Percentiles rank a stretch among this genome's conserved stretches.
These are phyloP conservation scores for Poecilobothrus nobilitatus DNA, from an alignment of 2,888 invertebrate genomes.

Conservation along the genomic window DNA sequence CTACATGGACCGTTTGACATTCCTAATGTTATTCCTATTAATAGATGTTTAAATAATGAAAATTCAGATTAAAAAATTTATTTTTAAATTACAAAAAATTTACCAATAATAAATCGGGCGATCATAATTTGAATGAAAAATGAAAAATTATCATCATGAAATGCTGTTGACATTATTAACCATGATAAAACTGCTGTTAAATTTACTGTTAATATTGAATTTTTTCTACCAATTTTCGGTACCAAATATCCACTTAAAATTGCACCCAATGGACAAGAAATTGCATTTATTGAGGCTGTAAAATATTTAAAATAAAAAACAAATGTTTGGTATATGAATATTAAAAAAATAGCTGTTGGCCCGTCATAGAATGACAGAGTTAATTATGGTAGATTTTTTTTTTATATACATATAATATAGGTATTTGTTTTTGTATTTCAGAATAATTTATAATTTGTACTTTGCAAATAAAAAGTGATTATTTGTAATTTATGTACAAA, in stretches of 20 bases:
- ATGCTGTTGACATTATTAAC: conserved; percentile 35
- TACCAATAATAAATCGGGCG: conserved; percentile 39
- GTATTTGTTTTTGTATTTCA: no score
- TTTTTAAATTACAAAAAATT: conserved; percentile 16
- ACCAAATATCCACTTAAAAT: conserved; percentile 35
- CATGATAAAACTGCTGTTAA: conserved; percentile 35
- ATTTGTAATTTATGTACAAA: no score
- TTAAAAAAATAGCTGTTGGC: no score
- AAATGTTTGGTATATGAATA: no score
- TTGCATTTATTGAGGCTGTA: conserved; percentile 37
- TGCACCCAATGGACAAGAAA: conserved; percentile 40
- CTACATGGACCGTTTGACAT: conserved; percentile 39
- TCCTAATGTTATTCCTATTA: conserved; percentile 39
- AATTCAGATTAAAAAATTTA: not conserved
- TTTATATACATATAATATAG: no score
- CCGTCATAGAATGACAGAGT: no score
- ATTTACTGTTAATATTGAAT: conserved; percentile 36
- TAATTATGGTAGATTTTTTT: no score
- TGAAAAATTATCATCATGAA: conserved; percentile 25
- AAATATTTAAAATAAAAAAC: no score
- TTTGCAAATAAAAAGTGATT: no score
- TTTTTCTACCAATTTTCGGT: conserved; percentile 40
- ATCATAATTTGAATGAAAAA: conserved; percentile 37
- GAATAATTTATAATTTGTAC: no score
- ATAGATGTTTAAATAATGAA: no score